Evolutionary conservation across 2,113 vertebrate genomes (phyloP), one percentile per base, ranked within the genome.

Genomic region (Atlantisia rogersi): DNA sequence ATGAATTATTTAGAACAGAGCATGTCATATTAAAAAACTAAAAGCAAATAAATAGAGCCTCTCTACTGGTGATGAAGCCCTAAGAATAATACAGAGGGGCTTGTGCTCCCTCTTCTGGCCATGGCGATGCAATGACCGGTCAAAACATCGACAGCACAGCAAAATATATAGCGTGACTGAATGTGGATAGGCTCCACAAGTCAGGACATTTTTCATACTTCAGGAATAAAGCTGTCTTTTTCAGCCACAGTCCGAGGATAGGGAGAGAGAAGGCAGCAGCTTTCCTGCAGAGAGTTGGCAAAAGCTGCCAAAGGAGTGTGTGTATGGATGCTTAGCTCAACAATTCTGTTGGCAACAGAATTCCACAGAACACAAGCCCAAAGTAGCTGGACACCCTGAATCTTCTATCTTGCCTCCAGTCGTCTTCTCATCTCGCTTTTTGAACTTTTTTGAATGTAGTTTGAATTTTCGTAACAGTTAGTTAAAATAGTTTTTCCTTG

Each of bases 71-170:
- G 77, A 50, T 53, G 24, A 39, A 81, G 32, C 26, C 21, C 28
- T 20, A 32, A 75, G 32, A 67, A 63, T 48, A 75, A 48, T 68
- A 11, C 35, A 84, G 60, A 94, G 62, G 46, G 48, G 7, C n/a
- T 93, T 75, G 88, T 92, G 73, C 95, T 96, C 95, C 95, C 95
- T 94, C 95, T 95, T 71, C 93, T 0, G 86, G 69, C 58, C 86
- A 11, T 24, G 28, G 2, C 42, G 6, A 0, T 11, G 17, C 29
- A 60, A 9, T 42, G 39, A 62, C 37, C 1, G 2, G 8, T 75
- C 56, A 44, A 64, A 81, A 32, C 29, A n/a, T 63, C 11, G 35
- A 32, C 6, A 21, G 35, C 6, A 4, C 11, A 52, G n/a, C 37
- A 59, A 80, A 48, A 52, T 56, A 52, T 78, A 70, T 40, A 10